Percentiles rank a stretch among this genome's conserved stretches.
Evolutionary conservation across 2,888 invertebrate species (phyloP).

Genomic region (Apodemia duryi): DNA sequence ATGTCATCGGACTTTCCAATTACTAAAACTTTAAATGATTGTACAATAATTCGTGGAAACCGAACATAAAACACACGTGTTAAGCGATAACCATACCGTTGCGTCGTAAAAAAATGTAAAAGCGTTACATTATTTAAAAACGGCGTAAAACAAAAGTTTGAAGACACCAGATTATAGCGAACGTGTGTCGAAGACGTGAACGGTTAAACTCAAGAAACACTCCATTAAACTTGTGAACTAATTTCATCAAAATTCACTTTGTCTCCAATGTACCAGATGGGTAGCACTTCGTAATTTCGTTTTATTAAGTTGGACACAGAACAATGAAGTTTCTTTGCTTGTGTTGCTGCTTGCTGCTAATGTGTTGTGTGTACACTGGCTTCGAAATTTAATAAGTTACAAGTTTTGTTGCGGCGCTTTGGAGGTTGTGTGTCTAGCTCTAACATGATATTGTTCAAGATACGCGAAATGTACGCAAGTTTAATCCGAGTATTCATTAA

Average conservation of each 20-base stretch:
- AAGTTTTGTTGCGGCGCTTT: not conserved
- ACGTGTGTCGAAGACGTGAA: slow-evolving; percentile 31
- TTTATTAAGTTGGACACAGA: slow-evolving; percentile 66
- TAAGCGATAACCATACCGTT: no score
- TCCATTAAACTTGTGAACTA: slow-evolving; percentile 70
- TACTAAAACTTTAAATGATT: no score
- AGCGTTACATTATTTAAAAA: not conserved
- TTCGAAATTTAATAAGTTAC: slow-evolving; percentile 1
- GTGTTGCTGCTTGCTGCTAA: slow-evolving; percentile 1
- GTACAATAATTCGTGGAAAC: no score
- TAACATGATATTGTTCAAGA: not conserved
- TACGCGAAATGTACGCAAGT: not conserved
- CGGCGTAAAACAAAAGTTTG: not conserved
- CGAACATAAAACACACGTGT: no score
- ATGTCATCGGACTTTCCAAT: no score
- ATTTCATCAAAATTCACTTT: slow-evolving; percentile 74
- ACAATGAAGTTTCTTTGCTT: slow-evolving; percentile 57
- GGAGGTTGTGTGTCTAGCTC: not conserved
- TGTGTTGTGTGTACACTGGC: not conserved
- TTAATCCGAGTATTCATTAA: not conserved
- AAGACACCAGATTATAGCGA: slow-evolving; percentile 27
- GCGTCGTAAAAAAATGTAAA: no score
- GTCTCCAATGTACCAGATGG: slow-evolving; percentile 65
- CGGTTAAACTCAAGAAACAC: slow-evolving; percentile 43
- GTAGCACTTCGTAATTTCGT: slow-evolving; percentile 65